A percentile compares a stretch with the other conserved stretches of the same genome.
Evolutionary conservation across 2,113 vertebrate species (phyloP).

Genomic region (Sisor rabdophorus): DNA sequence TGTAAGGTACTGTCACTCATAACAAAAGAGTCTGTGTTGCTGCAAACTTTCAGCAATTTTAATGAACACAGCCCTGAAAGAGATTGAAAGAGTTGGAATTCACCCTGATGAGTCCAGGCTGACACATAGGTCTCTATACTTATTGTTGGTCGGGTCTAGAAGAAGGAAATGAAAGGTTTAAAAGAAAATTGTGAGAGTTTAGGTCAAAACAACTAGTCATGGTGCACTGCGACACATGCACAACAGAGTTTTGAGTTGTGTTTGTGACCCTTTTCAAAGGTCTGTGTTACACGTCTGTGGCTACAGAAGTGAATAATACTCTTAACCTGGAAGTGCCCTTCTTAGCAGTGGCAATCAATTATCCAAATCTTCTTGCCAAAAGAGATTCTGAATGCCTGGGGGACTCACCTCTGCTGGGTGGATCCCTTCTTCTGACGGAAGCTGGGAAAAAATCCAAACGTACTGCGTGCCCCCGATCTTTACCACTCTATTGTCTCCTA

Average conservation of each 20-base stretch:
- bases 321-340: conserved; percentile 59
- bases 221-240: conserved; percentile 2
- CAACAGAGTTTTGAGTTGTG: conserved; percentile 6
- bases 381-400: conserved; percentile 62
- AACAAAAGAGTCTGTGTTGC: background rate
- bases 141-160: conserved; percentile 4
- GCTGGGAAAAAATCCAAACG: conserved; percentile 56
- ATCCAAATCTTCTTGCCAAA: conserved; percentile 46
- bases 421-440: conserved; percentile 54
- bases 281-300: conserved; percentile 36
- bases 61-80: conserved; percentile 14
- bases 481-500: conserved; percentile 41
- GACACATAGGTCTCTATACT: conserved; percentile 23
- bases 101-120: conserved; percentile 22
- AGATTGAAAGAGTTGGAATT: conserved; percentile 4
- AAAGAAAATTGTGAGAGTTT: background rate
- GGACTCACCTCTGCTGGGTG: conserved; percentile 62
- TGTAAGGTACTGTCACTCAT: background rate
- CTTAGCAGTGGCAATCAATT: conserved; percentile 61
- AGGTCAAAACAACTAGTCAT: conserved; percentile 13
- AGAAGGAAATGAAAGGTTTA: background rate
- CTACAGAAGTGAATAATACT: conserved; percentile 54
- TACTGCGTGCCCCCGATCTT: conserved; percentile 46
- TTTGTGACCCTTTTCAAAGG: background rate
- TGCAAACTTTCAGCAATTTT: background rate